phyloP scores from a whole-genome alignment of 2,113 vertebrate genomes.

The Arothron firmamentum region DNA sequence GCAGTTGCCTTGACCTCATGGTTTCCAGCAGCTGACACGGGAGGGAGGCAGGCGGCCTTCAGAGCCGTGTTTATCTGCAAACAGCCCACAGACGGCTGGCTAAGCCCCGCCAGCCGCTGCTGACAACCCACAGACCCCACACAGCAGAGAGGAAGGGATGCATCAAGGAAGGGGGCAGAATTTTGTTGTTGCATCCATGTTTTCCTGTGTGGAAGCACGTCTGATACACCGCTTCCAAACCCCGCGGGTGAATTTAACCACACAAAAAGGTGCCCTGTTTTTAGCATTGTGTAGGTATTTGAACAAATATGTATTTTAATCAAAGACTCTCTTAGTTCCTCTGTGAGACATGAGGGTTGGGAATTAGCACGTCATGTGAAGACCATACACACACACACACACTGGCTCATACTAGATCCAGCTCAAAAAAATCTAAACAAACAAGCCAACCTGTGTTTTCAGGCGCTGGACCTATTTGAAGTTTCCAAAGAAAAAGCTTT shows the following conservation, averaged over 20 bases:
- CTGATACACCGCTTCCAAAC: too few relatives aligned
- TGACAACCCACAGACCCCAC: slow-evolving; percentile 35
- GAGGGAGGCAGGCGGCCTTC: slow-evolving; percentile 39
- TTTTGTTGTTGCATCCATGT: slow-evolving; percentile 10
- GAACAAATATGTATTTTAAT: slow-evolving; percentile 34
- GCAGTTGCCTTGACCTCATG: slow-evolving; percentile 5
- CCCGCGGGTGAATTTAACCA: slow-evolving; percentile 1
- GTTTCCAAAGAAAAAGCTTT: slow-evolving; percentile 40
- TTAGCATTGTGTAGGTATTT: slow-evolving; percentile 22
- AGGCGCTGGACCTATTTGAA: slow-evolving; percentile 41
- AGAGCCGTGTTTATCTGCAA: slow-evolving; percentile 45
- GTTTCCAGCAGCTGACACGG: slow-evolving; percentile 31
- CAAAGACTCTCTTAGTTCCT: slow-evolving; percentile 16
- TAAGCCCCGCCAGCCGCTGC: slow-evolving; percentile 30
- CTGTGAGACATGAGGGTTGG: slow-evolving; percentile 14
- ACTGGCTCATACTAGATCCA: background rate
- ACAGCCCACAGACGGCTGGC: slow-evolving; percentile 36
- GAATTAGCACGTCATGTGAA: slow-evolving; percentile 17
- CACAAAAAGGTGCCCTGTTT: slow-evolving; percentile 11
- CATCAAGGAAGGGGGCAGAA: background rate
- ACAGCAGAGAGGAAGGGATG: background rate
- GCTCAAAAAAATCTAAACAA: slow-evolving; percentile 1
- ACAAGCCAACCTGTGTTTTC: slow-evolving; percentile 28
- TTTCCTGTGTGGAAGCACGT: too few relatives aligned
- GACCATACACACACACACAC: slow-evolving; percentile 1